Evolutionary conservation across 2,888 invertebrate species (phyloP), one percentile per base, ranked within the genome.

Genomic region (Sisyra nigra): DNA sequence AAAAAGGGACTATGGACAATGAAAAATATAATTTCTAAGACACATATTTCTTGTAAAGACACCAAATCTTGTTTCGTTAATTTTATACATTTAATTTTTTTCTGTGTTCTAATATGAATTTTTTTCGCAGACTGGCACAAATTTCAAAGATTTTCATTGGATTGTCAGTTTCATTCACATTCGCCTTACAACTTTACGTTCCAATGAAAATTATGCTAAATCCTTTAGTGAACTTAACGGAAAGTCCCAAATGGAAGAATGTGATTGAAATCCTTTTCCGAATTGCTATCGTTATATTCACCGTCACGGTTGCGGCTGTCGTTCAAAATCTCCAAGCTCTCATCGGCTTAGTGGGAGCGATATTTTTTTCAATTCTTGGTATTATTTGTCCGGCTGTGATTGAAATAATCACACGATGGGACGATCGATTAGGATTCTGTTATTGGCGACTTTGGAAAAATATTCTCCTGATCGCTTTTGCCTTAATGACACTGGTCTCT

Each of bases 171-270:
- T 80, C 93, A 47, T 82, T 96, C 57, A 87, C 93, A 0, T 97
- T 91, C 61, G 86, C 86, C 36, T 72, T 97, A 0, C 94, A 96
- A 65, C 86, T 91, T 60, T 96, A 87, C 63, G 93, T 97, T 1
- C 92, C 96, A 2, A 78, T 88, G 65, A 85, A 87, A 49, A 88
- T 97, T 56, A 77, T 92, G 41, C 92, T 88, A 85, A 72, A 73
- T 52, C 60, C 91, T 3, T 66, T 72, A 45, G 56, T 60, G 39
- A 59, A 60, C 17, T 65, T 63, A 46, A 58, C 72, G 33, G 60
- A 68, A 0, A 62, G 66, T 38, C 61, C 66, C 24, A 24, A 24
- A 41, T 68, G 63, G 49, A 69, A 71, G 52, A 71, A 73, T 51
- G 52, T 74, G 18, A 61, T 66, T 0, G 74, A 75, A 53, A 65